Conservation (phyloP, 2,888 invertebrate species). For the Tetheella fluctuosa region DNA sequence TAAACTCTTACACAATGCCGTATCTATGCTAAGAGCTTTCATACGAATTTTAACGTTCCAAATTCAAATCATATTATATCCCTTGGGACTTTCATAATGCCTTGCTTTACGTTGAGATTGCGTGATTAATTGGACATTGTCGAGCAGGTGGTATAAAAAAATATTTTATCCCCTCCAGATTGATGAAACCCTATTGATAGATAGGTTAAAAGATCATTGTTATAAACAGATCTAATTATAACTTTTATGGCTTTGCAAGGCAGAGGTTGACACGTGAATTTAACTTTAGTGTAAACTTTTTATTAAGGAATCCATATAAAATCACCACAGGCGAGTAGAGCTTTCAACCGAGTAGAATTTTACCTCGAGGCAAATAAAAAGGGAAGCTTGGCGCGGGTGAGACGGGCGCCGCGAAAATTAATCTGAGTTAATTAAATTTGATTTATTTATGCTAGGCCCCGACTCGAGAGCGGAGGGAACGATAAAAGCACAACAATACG, state of each 20-base stretch:
- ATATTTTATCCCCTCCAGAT: conserved; percentile 14
- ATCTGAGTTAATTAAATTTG: conserved; percentile 84
- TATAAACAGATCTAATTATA: conserved; percentile 62
- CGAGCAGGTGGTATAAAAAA: no score
- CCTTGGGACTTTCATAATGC: no score
- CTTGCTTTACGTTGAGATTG: no score
- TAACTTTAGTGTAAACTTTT: conserved; percentile 78
- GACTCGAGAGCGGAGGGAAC: conserved; percentile 59
- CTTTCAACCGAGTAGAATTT: conserved; percentile 64
- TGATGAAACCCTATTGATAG: conserved; percentile 40
- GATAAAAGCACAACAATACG: conserved; percentile 80
- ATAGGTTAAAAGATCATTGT: conserved; percentile 56
- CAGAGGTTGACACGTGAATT: conserved; percentile 66
- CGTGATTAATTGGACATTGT: no score
- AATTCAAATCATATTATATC: no score
- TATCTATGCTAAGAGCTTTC: no score
- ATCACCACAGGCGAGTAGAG: conserved; percentile 53
- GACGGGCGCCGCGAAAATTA: conserved; percentile 78
- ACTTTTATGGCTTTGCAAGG: conserved; percentile 55
- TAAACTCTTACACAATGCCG: no score
- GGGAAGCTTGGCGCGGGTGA: conserved; percentile 60
- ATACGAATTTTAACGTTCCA: no score
- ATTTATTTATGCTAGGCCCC: conserved; percentile 77
- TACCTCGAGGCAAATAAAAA: conserved; percentile 76
- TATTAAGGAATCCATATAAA: conserved; percentile 80